Conservation (phyloP, 1,140 invertebrate genomes). For the Zaprionus inermis region DNA sequence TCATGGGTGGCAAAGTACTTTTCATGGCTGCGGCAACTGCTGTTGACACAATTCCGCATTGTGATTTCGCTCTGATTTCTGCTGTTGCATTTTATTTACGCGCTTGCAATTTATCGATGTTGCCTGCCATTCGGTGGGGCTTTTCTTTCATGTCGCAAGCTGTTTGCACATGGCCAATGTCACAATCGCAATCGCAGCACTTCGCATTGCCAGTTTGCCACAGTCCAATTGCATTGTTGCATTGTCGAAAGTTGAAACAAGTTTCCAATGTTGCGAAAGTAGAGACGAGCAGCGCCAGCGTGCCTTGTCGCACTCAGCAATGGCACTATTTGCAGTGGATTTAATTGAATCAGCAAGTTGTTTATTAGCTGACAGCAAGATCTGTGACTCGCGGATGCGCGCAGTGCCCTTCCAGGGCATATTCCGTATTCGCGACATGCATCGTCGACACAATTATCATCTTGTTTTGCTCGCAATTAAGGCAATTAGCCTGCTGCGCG, state of each 20-base stretch:
- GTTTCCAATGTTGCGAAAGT: slow-evolving; percentile 23
- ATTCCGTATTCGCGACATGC: slow-evolving; percentile 8
- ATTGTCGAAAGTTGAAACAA: slow-evolving; percentile 49
- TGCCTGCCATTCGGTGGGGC: slow-evolving; percentile 35
- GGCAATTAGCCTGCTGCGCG: slow-evolving; percentile 50
- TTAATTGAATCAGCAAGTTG: slow-evolving; percentile 64
- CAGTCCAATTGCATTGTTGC: slow-evolving; percentile 13
- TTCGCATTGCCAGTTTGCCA: background rate
- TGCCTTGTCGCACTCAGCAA: too few relatives aligned
- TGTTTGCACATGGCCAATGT: slow-evolving; percentile 52
- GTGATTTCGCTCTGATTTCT: slow-evolving; percentile 43
- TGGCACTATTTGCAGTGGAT: slow-evolving; percentile 29
- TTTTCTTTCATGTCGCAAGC: slow-evolving; percentile 51
- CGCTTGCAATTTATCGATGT: slow-evolving; percentile 63
- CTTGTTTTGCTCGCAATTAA: slow-evolving; percentile 69
- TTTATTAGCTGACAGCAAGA: slow-evolving; percentile 33
- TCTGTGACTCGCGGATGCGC: slow-evolving; percentile 2
- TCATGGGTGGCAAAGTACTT: slow-evolving; percentile 25
- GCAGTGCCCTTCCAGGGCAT: background rate
- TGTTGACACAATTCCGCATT: slow-evolving; percentile 71
- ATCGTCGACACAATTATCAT: slow-evolving; percentile 45
- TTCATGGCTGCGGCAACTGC: slow-evolving; percentile 38
- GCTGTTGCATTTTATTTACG: slow-evolving; percentile 68
- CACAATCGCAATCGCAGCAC: slow-evolving; percentile 26
- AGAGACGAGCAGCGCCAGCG: background rate